Base-by-base conservation (phyloP, 1,140 invertebrate species). In the Archegozetes longisetosus region DNA sequence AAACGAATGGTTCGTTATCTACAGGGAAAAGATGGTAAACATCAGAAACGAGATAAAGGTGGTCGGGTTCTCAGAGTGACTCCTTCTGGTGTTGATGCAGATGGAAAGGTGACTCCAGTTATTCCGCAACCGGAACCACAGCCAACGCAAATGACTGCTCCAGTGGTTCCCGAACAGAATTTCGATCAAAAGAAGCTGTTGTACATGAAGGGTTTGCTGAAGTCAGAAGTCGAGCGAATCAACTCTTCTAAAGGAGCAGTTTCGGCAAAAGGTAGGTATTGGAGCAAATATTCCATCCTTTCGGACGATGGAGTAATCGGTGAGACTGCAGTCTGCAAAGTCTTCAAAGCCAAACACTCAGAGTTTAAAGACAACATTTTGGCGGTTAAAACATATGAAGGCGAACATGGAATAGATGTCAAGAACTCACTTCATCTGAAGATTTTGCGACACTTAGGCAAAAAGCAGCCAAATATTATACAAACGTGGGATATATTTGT, bases 401-500 rank as follows among this genome's bases (percentile, higher is more conserved):
- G 28, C 27, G 17, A 23, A 28, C 26, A 26, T 13, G 20, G 22
- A 20, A 22, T 51, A 4, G 57, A 58, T 51, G 40, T 24, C 2
- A 51, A 51, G 12, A 27, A 12, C 13, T 23, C 46, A 12, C 4
- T 58, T n/a, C 50, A 51, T 29, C 49, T 58, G 47, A 58, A 58
- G 26, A 25, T 58, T 2, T 40, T 58, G 47, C 17, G 48, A 20
- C 46, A 50, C 40, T 46, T 58, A 24, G 57, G 57, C 14, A 58
- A 51, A 46, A 28, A 40, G 14, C 46, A 58, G 28, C 48, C 17
- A 20, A 49, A 17, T 20, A n/a, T 58, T 2, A 3, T 53, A 1
- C 2, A 3, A 27, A 58, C 57, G 17, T 58, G 57, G 57, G 57
- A 53, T 40, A 4, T 58, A 13, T 58, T 58, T 22, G 1, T 51